A percentile compares a stretch with the other conserved stretches of the same genome.
These are phyloP conservation scores for Corythaixoides concolor DNA, from an alignment of 2,113 vertebrate genomes.

Conservation along the genomic window DNA sequence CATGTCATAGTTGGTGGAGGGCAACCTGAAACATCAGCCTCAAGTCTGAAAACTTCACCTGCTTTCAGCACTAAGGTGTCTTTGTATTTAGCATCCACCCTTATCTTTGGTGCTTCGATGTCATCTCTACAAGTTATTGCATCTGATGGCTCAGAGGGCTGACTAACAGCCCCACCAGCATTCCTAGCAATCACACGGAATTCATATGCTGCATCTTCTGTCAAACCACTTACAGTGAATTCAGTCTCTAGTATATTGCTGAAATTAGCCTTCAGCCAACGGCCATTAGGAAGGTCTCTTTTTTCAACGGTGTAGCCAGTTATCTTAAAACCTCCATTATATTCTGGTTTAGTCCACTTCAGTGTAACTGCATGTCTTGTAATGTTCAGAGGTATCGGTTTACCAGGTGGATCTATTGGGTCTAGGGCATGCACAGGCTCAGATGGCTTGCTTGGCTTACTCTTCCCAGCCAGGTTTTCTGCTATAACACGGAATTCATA, in stretches of 20 bases:
- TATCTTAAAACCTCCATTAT: conserved; percentile 97
- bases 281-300: conserved; percentile 90
- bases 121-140: conserved; percentile 93
- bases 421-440: conserved; percentile 91
- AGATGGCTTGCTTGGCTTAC: conserved; percentile 95
- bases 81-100: conserved; percentile 92
- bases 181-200: conserved; percentile 95
- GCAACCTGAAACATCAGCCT: conserved; percentile 93
- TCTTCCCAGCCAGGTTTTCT: conserved; percentile 95
- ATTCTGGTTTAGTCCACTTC: conserved; percentile 95
- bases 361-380: conserved; percentile 91
- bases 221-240: conserved; percentile 95
- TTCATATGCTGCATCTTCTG: conserved; percentile 91
- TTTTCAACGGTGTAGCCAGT: conserved; percentile 96
- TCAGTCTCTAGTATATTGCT: conserved; percentile 94
- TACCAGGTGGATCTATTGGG: conserved; percentile 94
- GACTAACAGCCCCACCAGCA: conserved; percentile 90
- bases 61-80: conserved; percentile 89
- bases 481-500: conserved; percentile 97
- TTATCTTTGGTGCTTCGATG: conserved; percentile 92
- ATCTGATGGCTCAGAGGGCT: conserved; percentile 92
- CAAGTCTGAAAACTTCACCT: conserved; percentile 92
- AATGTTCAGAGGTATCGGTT: conserved; percentile 87
- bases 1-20: conserved; percentile 92
- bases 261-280: conserved; percentile 97